Percentiles rank a stretch among this genome's conserved stretches.
Conservation (phyloP, 2,113 vertebrate genomes). For the Hydrochoerus hydrochaeris region DNA sequence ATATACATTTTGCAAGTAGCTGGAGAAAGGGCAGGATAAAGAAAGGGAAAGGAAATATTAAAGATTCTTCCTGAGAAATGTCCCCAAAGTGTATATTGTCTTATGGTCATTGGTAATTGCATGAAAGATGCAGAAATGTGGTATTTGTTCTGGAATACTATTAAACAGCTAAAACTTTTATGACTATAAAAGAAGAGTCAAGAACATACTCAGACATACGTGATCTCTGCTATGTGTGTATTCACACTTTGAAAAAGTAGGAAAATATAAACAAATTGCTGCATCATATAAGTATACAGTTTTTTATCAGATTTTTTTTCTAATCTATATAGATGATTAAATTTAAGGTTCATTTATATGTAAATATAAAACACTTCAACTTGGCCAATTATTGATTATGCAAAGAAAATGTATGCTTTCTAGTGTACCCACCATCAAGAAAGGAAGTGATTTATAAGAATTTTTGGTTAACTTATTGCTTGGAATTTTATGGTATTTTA, state of each 20-base stretch:
- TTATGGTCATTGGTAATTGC: background rate
- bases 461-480: background rate
- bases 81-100: background rate
- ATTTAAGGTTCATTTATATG: background rate
- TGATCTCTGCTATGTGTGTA: background rate
- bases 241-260: background rate
- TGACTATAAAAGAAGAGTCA: background rate
- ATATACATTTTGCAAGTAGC: background rate
- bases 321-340: background rate
- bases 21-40: background rate
- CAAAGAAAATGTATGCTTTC: background rate
- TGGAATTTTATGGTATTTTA: background rate
- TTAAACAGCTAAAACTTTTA: background rate
- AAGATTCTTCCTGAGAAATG: background rate
- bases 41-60: background rate
- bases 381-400: background rate
- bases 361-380: background rate
- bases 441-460: background rate
- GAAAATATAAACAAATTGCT: background rate
- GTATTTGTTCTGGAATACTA: background rate
- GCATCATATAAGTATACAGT: background rate
- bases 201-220: background rate
- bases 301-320: background rate
- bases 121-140: background rate
- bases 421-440: background rate